A percentile compares a stretch with the other conserved stretches of the same genome.
Conservation (phyloP, 2,888 invertebrate species). For the Sphaerophoria rueppellii region DNA sequence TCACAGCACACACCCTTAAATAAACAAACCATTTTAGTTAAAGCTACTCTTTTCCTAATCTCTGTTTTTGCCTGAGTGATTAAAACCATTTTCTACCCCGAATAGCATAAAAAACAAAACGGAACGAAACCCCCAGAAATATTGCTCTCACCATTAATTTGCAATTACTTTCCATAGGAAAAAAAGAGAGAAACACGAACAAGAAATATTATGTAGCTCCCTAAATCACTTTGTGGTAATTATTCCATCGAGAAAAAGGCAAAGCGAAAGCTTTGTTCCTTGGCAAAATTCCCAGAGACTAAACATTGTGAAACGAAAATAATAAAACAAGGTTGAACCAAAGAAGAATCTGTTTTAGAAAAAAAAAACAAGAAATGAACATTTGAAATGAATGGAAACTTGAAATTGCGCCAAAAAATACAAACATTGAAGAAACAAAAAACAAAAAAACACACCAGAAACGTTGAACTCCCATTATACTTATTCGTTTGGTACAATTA, state of each 20-base stretch:
- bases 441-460: constrained; percentile 5
- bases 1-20: constrained; percentile 23
- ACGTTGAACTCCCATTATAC: constrained; percentile 49
- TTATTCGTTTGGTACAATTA: constrained; percentile 52
- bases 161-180: constrained; percentile 56
- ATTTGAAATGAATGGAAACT: constrained; percentile 55
- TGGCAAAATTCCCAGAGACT: constrained; percentile 54
- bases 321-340: constrained; percentile 6
- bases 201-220: constrained; percentile 32
- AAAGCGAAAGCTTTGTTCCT: constrained; percentile 39
- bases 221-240: constrained; percentile 67
- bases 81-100: constrained; percentile 11
- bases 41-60: constrained; percentile 31
- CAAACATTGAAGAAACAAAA: background rate
- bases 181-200: background rate
- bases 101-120: background rate
- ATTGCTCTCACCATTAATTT: constrained; percentile 61
- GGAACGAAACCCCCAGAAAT: constrained; percentile 20
- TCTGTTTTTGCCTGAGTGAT: constrained; percentile 36
- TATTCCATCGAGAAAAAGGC: constrained; percentile 52
- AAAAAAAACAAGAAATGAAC: constrained; percentile 31
- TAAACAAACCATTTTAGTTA: background rate
- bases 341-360: constrained; percentile 5
- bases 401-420: constrained; percentile 61
- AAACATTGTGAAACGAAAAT: constrained; percentile 22